phyloP scores from a whole-genome alignment of 2,113 vertebrate genomes.

The Mesocricetus auratus region DNA sequence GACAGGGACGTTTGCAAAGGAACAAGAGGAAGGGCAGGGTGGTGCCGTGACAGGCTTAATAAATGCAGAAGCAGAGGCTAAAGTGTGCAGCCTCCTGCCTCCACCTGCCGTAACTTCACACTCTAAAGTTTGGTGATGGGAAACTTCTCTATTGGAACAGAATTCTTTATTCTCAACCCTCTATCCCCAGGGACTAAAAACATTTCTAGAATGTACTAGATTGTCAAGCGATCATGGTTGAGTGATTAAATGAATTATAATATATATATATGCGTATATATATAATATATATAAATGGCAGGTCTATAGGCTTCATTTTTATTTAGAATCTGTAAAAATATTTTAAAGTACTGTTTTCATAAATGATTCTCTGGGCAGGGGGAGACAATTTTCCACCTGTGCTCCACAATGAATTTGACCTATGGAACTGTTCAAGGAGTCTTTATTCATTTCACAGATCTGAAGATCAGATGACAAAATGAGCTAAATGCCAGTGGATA shows the following conservation, averaged over 20 bases:
- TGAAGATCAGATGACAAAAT: neutral
- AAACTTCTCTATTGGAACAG: neutral
- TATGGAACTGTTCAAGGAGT: neutral
- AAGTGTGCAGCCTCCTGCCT: neutral
- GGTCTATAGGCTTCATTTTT: neutral
- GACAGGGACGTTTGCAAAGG: neutral
- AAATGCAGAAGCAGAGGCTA: neutral
- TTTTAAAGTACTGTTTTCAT: neutral
- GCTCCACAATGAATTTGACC: neutral
- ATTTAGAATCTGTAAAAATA: conserved; percentile 11
- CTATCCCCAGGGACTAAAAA: neutral
- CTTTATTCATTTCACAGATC: neutral
- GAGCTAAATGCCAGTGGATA: neutral
- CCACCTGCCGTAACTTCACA: accelerated
- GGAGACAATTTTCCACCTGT: neutral
- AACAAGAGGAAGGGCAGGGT: neutral
- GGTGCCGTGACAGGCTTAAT: neutral
- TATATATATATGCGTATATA: too few species aligned
- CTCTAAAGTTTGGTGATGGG: neutral
- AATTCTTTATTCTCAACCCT: neutral
- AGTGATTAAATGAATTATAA: neutral
- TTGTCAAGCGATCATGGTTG: neutral
- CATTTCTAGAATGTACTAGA: neutral
- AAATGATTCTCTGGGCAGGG: neutral
- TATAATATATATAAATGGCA: too few species aligned